Conservation (phyloP, 2,113 vertebrate species). For the Plecturocebus donacophilus region DNA sequence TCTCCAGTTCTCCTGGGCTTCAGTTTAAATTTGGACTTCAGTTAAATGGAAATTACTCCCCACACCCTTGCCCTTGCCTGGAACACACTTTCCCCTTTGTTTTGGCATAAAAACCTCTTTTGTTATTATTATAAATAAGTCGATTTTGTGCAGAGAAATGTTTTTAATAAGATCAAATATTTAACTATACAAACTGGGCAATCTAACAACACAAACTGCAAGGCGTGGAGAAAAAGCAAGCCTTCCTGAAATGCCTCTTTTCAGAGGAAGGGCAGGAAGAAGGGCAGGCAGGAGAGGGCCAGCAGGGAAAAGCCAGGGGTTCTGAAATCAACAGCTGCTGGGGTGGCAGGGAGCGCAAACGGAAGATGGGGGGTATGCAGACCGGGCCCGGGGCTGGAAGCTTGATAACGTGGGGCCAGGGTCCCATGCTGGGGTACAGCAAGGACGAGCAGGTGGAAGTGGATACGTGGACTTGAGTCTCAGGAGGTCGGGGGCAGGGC, state of each 20-base stretch:
- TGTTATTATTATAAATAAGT: not conserved
- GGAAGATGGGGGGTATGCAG: too few relatives aligned
- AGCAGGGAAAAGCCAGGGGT: rapidly evolving
- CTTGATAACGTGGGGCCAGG: not conserved
- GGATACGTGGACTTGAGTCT: not conserved
- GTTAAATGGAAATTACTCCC: not conserved
- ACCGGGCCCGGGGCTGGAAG: rapidly evolving
- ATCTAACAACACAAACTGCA: too few relatives aligned
- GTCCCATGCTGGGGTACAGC: not conserved
- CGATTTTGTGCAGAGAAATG: too few relatives aligned
- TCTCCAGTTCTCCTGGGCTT: not conserved
- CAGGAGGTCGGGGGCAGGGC: rapidly evolving
- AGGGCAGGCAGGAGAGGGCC: not conserved
- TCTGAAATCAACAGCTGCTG: rapidly evolving
- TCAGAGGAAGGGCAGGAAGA: not conserved
- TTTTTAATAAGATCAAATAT: not conserved
- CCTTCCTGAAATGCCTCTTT: not conserved
- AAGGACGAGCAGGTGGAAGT: rapidly evolving
- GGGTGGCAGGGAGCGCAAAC: too few relatives aligned
- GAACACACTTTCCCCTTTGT: not conserved
- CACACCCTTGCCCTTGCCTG: rapidly evolving
- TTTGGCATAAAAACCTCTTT: not conserved
- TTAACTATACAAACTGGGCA: not conserved
- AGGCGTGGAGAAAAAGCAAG: rapidly evolving
- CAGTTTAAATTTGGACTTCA: not conserved